Percentiles rank a stretch among this genome's conserved stretches.
Evolutionary conservation across 1,140 invertebrate genomes (phyloP).

Genomic region (Melitaea cinxia): DNA sequence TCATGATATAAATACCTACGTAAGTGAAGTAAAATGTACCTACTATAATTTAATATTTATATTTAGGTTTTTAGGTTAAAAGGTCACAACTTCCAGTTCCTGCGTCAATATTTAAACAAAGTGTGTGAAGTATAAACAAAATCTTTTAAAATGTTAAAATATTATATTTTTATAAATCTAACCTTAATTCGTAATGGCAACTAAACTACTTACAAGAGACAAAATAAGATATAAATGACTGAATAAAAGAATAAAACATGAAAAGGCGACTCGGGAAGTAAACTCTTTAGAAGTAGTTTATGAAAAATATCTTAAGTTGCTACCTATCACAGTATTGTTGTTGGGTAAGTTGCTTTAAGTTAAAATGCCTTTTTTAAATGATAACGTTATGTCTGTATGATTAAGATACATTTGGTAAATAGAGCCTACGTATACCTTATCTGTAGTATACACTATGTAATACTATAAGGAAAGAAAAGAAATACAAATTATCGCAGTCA

Average conservation of each 20-base stretch:
- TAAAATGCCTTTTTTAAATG: too few relatives aligned
- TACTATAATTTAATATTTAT: background rate
- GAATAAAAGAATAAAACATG: background rate
- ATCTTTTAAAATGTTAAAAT: too few relatives aligned
- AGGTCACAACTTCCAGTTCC: conserved; percentile 1
- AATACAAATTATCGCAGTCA: conserved; percentile 51
- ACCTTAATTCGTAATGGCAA: background rate
- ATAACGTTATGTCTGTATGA: too few relatives aligned
- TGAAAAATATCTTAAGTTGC: background rate
- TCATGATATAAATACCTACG: too few relatives aligned
- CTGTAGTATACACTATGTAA: too few relatives aligned
- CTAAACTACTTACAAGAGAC: background rate
- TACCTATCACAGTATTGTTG: too few relatives aligned
- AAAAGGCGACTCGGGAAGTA: background rate
- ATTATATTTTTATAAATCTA: too few relatives aligned
- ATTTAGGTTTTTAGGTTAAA: background rate
- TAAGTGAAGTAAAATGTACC: background rate
- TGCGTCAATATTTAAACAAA: background rate
- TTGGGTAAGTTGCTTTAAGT: too few relatives aligned
- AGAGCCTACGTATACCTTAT: too few relatives aligned
- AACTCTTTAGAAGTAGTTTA: background rate
- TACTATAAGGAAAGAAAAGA: conserved; percentile 46
- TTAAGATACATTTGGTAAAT: too few relatives aligned
- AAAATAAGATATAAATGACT: background rate
- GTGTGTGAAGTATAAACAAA: background rate